phyloP scores from a whole-genome alignment of 2,797 vertebrate species.

The Coregonus suidteri region DNA sequence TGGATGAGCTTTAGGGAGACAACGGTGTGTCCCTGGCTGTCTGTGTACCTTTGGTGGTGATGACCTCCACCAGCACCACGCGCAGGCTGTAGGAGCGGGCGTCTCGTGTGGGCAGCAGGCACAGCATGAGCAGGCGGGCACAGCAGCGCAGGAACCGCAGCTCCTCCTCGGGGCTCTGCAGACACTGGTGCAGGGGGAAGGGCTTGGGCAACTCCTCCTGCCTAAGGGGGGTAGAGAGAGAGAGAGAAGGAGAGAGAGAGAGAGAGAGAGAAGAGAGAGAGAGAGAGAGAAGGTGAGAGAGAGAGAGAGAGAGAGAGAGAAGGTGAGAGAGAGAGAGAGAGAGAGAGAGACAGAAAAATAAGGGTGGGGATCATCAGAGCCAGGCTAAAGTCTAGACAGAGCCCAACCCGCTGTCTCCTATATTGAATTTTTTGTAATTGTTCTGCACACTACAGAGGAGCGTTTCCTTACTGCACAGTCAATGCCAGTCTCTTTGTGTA shows the following conservation, averaged over 20 bases:
- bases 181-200: slow-evolving; percentile 89
- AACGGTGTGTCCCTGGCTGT: neutral
- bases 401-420: too few species aligned
- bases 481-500: too few species aligned
- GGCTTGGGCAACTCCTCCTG: slow-evolving; percentile 87
- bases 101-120: slow-evolving; percentile 90
- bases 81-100: slow-evolving; percentile 88
- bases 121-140: slow-evolving; percentile 88
- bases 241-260: neutral
- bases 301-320: neutral
- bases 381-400: too few species aligned
- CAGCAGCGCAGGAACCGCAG: slow-evolving; percentile 89
- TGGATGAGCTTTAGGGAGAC: neutral
- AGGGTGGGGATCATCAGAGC: neutral
- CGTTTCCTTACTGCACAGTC: too few species aligned
- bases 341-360: neutral
- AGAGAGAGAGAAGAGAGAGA: neutral
- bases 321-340: neutral
- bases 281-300: too few species aligned
- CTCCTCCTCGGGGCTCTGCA: slow-evolving; percentile 87
- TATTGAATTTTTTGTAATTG: too few species aligned
- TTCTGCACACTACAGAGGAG: too few species aligned
- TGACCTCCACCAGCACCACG: slow-evolving; percentile 93
- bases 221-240: slow-evolving; percentile 61
- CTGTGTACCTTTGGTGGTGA: slow-evolving; percentile 84